phyloP scores from a whole-genome alignment of 2,797 vertebrate genomes.

The Argya squamiceps region DNA sequence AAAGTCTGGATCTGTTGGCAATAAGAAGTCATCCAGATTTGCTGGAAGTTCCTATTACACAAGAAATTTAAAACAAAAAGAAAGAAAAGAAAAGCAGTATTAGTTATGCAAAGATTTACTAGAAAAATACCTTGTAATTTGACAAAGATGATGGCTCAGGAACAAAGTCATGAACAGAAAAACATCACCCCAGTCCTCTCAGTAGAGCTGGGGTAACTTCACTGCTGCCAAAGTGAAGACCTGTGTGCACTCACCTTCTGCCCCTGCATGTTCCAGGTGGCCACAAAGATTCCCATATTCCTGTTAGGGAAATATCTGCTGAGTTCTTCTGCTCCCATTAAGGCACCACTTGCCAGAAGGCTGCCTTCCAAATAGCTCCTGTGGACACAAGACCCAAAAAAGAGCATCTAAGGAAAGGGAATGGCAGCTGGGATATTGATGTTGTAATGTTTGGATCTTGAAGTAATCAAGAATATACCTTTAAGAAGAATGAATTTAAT shows the following conservation, averaged over 20 bases:
- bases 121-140: not conserved
- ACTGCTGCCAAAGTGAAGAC: not conserved
- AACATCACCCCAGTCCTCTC: not conserved
- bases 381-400: not conserved
- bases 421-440: not conserved
- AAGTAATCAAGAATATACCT: not conserved
- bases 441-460: not conserved
- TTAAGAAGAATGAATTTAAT: not conserved
- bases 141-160: not conserved
- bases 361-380: conserved; percentile 98
- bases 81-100: not conserved
- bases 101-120: not conserved
- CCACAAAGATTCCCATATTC: conserved; percentile 85
- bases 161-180: not conserved
- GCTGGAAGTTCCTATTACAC: conserved; percentile 83
- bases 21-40: conserved; percentile 91
- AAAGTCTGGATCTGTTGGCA: conserved; percentile 90
- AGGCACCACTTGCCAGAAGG: conserved; percentile 88
- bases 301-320: conserved; percentile 93
- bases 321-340: conserved; percentile 93
- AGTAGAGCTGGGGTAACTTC: not conserved
- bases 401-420: not conserved
- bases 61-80: not conserved
- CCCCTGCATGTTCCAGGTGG: conserved; percentile 99
- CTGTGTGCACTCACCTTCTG: conserved; percentile 81